Evolutionary conservation across 2,113 vertebrate species (phyloP), one percentile per base, ranked within the genome.

Genomic region (Gorsachius goisagi): DNA sequence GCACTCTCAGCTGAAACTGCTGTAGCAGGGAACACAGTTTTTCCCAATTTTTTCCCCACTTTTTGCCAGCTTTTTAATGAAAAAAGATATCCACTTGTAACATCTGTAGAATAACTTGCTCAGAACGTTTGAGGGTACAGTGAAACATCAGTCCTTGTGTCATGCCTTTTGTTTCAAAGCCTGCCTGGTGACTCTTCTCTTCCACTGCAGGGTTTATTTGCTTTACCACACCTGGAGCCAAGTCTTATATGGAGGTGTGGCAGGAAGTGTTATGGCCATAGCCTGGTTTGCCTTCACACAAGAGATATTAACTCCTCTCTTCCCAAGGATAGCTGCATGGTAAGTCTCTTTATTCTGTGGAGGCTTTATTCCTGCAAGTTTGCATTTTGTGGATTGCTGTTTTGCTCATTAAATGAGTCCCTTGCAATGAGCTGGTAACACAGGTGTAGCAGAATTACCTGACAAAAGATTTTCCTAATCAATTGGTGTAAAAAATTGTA

Each of bases 211-310:
- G 97, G 99, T 99, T 96, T 99, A 99, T 98, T 98, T 99, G 97
- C 97, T 99, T 95, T 99, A 99, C 97, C 99, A 99, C 98, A 99
- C 98, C 97, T 99, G 99, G 99, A 99, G 99, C 97, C 99, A 99
- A 97, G 99, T 99, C 83, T 96, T 99, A 80, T 99, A 99, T 20
- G 99, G 99, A 73, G 99, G 98, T 67, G 87, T 99, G 90, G 98
- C 98, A 8, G 99, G 99, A 82, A 98, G 98, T 97, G 94, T 99
- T 49, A 99, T 99, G 97, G 99, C 98, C 39, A 90, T 99, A 80
- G 92, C 98, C 96, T 99, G 99, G 99, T 99, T 99, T 97, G 97
- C 98, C 97, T 98, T 99, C 98, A 99, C 99, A 53, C 99, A 99
- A 95, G 99, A 99, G 98, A 98, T 99, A 95, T 96, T 99, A 95